phyloP scores from a whole-genome alignment of 2,888 invertebrate species.

The Psylliodes chrysocephalus region DNA sequence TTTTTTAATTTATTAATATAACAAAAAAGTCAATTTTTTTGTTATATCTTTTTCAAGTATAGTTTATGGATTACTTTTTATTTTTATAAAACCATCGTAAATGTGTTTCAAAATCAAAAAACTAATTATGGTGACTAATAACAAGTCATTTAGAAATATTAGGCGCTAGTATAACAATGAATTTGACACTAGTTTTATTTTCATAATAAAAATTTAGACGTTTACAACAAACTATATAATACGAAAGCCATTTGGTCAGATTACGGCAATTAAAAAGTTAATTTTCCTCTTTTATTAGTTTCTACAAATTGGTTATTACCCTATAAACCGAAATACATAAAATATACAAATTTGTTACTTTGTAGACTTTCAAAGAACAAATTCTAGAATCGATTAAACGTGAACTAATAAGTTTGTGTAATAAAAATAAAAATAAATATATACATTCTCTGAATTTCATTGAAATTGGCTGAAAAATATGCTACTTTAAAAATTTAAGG shows the following conservation, averaged over 20 bases:
- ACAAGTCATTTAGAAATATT: not conserved
- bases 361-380: constrained; percentile 31
- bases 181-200: constrained; percentile 21
- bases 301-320: constrained; percentile 53
- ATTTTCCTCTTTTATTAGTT: constrained; percentile 57
- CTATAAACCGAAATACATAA: constrained; percentile 40
- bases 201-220: constrained; percentile 32
- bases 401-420: too few relatives aligned
- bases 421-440: too few relatives aligned
- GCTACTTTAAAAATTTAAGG: constrained; percentile 17
- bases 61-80: too few relatives aligned
- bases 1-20: too few relatives aligned
- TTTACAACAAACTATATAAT: constrained; percentile 43
- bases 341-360: constrained; percentile 44
- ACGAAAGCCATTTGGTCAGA: constrained; percentile 42
- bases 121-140: too few relatives aligned
- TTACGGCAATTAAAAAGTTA: constrained; percentile 57
- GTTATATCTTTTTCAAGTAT: too few relatives aligned
- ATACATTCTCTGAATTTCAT: too few relatives aligned
- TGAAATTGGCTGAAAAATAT: not conserved
- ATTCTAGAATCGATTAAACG: too few relatives aligned
- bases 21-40: too few relatives aligned
- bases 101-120: too few relatives aligned
- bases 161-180: not conserved
- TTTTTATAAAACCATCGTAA: too few relatives aligned